phyloP scores from a whole-genome alignment of 2,888 invertebrate species.

The Euproctis similis region DNA sequence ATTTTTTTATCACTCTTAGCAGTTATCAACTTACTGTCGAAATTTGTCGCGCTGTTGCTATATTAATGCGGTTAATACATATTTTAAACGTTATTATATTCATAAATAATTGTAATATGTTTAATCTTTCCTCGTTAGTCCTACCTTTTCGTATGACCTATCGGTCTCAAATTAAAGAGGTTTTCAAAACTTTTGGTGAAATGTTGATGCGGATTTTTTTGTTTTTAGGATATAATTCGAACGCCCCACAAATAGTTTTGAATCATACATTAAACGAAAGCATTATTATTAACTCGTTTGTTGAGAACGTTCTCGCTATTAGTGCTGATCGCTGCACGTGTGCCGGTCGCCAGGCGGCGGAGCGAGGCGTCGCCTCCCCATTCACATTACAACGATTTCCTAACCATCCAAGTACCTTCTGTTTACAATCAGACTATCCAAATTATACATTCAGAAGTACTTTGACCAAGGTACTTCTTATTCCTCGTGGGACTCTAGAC shows the following conservation, averaged over 20 bases:
- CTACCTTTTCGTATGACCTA: too few relatives aligned
- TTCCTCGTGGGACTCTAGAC: slow-evolving; percentile 21
- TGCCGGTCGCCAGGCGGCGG: slow-evolving; percentile 51
- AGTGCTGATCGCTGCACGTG: slow-evolving; percentile 49
- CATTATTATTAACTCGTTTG: slow-evolving; percentile 44
- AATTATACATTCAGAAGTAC: slow-evolving; percentile 31
- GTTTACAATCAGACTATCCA: slow-evolving; percentile 37
- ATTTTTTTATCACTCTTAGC: slow-evolving; percentile 53
- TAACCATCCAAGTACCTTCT: slow-evolving; percentile 40
- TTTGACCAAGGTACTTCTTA: slow-evolving; percentile 18
- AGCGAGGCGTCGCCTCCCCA: slow-evolving; percentile 51
- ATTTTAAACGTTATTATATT: not conserved
- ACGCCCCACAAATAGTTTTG: slow-evolving; percentile 23
- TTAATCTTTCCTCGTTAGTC: too few relatives aligned
- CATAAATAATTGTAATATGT: not conserved
- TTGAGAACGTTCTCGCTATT: slow-evolving; percentile 38
- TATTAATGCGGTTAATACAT: slow-evolving; percentile 35
- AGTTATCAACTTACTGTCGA: slow-evolving; percentile 59
- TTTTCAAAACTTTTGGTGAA: too few relatives aligned
- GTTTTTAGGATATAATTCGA: slow-evolving; percentile 18
- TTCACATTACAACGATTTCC: slow-evolving; percentile 53
- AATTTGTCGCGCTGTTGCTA: slow-evolving; percentile 59
- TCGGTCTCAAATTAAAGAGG: too few relatives aligned
- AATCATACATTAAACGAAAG: slow-evolving; percentile 37
- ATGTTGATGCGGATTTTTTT: slow-evolving; percentile 15